Evolutionary conservation across 2,797 vertebrate genomes (phyloP), one percentile per base, ranked within the genome.

Genomic region (Apogon hyalosoma): DNA sequence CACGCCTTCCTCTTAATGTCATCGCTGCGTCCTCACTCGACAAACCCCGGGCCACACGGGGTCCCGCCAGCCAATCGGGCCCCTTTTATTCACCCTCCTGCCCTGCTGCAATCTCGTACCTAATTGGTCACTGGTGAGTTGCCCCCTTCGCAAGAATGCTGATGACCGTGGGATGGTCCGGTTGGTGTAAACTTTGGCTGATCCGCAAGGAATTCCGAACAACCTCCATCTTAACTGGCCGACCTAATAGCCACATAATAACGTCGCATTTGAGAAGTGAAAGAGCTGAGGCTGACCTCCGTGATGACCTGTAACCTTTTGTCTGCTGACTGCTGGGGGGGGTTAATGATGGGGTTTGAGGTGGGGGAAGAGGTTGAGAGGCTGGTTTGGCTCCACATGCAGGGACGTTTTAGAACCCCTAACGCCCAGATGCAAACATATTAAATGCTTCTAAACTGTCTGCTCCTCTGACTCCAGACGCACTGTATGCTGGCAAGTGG

Each of bases 111-210:
- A 92, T 66, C 93, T 92, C 90, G 87, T 82, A 87, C 89, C 91
- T 95, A 96, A 97, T 96, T 95, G 95, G 94, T 95, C 95, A 96
- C 95, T 64, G 69, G 95, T 96, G 95, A 94, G 89, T 93, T 93
- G 89, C 90, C 92, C 70, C 82, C 92, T 93, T 15, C 89, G 88
- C 88, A 83, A 88, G 90, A 73, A 83, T 92, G 90, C 88, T 95
- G 94, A 94, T 94, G 93, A 93, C 92, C 88, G 80, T 76, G 85
- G 87, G 90, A 92, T 83, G 81, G 85, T 81, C 91, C 89, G 80
- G 90, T 92, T 90, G 89, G 89, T 88, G 88, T 86, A 87, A 92
- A 92, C 90, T 88, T 88, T 79, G 69, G 50, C 60, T 59, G 76
- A 69, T 83, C 77, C 64, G 1, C 0, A 10, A 69, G 79, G 73